phyloP scores from a whole-genome alignment of 1,140 invertebrate species.

The Lucilia cuprina region DNA sequence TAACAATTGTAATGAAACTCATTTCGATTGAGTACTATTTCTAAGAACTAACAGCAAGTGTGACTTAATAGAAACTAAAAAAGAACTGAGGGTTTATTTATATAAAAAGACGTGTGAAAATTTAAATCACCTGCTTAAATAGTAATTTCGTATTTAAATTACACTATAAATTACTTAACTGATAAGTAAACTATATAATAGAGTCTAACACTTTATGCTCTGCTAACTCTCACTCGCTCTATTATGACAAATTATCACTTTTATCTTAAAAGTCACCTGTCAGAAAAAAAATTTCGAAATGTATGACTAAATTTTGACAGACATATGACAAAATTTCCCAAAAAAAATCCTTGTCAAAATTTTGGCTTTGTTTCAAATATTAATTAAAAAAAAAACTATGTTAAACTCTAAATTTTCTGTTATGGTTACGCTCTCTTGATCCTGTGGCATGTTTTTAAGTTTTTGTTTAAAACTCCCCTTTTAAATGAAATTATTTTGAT shows the following conservation, averaged over 20 bases:
- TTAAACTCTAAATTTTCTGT: too few relatives aligned
- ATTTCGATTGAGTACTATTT: neutral
- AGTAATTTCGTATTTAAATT: neutral
- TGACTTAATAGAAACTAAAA: neutral
- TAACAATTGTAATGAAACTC: too few relatives aligned
- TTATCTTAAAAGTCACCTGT: neutral
- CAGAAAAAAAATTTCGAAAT: neutral
- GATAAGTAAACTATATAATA: neutral
- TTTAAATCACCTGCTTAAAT: constrained; percentile 9
- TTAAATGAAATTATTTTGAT: too few relatives aligned
- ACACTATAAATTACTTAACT: neutral
- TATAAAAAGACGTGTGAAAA: constrained; percentile 7
- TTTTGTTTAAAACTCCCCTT: too few relatives aligned
- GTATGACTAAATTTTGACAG: neutral
- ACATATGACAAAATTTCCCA: neutral
- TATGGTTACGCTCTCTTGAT: neutral
- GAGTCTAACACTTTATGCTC: neutral
- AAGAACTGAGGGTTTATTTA: neutral
- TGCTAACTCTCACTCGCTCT: neutral
- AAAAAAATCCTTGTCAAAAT: neutral
- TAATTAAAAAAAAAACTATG: neutral
- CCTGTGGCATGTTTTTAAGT: neutral
- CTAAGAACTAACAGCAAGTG: neutral
- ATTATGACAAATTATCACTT: neutral
- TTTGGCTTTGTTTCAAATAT: neutral